Evolutionary conservation across 1,140 invertebrate species (phyloP), one percentile per base, ranked within the genome.

Genomic region (Drosophila bocki): DNA sequence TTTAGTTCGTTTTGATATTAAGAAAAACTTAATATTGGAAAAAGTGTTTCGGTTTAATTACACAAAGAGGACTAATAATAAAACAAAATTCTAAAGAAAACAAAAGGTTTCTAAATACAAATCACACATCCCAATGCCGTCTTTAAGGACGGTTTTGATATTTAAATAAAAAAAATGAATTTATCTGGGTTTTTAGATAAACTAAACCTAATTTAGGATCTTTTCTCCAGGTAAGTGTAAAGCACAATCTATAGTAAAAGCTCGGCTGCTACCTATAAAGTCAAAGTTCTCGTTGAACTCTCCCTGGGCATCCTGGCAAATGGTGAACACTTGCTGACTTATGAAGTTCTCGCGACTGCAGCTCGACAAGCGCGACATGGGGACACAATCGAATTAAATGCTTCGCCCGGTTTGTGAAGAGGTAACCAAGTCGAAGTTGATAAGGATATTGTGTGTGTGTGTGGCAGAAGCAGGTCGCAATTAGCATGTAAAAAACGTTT

Each of bases 401-500:
- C 26, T 41, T 35, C 26, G 53, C 19, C 17, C 35, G 61, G 37
- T 11, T 42, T 37, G 32, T 37, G 39, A 41, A 44, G n/a, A 65
- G 37, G 32, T 26, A 35, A 8, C 7, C 33, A 11, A 45, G 35
- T 41, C 12, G 12, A 22, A 26, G 33, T 39, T 56, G 47, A 60
- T 62, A 61, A 32, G 17, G 33, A 35, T 33, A 19, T 8, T 53
- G 15, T 19, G n/a, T 12, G 12, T 12, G 12, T 22, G 12, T 37
- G 33, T 54, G 13, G 63, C 39, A 39, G 48, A 58, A 51, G 44
- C 60, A 61, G 58, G 75, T 76, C 39, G n/a, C 59, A 80, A 84
- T 88, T 90, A 81, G 81, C 85, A 90, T 85, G 75, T 71, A 70
- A 60, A 84, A 87, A 69, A 65, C 69, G 45, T 88, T 87, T 83